Evolutionary conservation across 1,140 invertebrate species (phyloP).

Genomic region (Fopius arisanus): DNA sequence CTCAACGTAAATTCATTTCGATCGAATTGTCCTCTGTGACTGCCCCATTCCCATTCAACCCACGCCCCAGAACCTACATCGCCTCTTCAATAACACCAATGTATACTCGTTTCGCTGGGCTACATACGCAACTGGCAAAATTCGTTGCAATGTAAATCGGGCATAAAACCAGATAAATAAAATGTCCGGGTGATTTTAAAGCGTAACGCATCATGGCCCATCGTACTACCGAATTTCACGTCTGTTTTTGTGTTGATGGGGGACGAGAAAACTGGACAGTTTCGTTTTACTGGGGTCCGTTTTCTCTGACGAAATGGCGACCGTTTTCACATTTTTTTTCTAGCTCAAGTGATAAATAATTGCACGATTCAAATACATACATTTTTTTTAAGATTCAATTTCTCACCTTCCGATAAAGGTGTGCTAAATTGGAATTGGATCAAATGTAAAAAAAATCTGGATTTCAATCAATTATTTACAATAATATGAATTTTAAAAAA

Average conservation of each 20-base stretch:
- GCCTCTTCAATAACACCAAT: neutral
- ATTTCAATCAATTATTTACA: too few species aligned
- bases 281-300: neutral
- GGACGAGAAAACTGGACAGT: neutral
- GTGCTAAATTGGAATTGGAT: too few species aligned
- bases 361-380: neutral
- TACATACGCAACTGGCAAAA: neutral
- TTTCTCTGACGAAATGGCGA: neutral
- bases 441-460: too few species aligned
- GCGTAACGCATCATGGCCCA: neutral
- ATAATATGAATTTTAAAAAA: too few species aligned
- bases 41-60: neutral
- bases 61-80: neutral
- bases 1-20: slow-evolving; percentile 11
- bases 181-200: slow-evolving; percentile 19
- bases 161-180: slow-evolving; percentile 29
- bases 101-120: neutral
- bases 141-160: slow-evolving; percentile 11
- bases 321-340: neutral
- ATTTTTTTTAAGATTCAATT: neutral
- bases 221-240: neutral
- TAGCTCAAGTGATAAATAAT: neutral
- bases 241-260: slow-evolving; percentile 2
- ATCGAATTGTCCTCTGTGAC: neutral
- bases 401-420: too few species aligned